These are phyloP conservation scores for Drosophila tani DNA, from an alignment of 1,140 invertebrate species.

Conservation along the genomic window DNA sequence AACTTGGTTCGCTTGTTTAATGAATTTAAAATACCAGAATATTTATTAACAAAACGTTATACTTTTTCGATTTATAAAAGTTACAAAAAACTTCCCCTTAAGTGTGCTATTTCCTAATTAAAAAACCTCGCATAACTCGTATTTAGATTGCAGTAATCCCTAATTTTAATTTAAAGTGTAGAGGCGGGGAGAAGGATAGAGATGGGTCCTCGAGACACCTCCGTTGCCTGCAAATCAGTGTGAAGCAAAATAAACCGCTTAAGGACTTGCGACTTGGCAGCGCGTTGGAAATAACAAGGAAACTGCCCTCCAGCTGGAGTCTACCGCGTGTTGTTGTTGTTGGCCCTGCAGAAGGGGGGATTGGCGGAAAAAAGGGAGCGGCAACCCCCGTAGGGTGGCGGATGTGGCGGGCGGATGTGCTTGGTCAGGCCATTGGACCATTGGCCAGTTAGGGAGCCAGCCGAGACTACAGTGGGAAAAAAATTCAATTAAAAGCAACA, in stretches of 20 bases:
- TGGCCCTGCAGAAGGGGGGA: neutral
- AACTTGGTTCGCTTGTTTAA: too few relatives aligned
- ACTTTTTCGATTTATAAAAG: neutral
- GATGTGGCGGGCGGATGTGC: constrained; percentile 74
- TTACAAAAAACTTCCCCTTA: neutral
- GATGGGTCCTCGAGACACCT: constrained; percentile 49
- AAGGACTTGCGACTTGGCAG: constrained; percentile 78
- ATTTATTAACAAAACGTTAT: too few relatives aligned
- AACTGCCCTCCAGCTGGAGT: constrained; percentile 64
- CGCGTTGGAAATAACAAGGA: constrained; percentile 79
- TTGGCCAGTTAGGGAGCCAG: constrained; percentile 47
- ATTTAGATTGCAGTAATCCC: constrained; percentile 34
- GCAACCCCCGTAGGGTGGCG: constrained; percentile 14
- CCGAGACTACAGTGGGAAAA: constrained; percentile 58
- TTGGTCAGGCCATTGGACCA: constrained; percentile 70
- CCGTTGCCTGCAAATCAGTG: constrained; percentile 73
- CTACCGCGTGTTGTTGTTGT: constrained; percentile 24
- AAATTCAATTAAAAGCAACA: constrained; percentile 85
- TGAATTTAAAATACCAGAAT: too few relatives aligned
- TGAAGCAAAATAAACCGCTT: constrained; percentile 80
- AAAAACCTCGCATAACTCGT: constrained; percentile 19
- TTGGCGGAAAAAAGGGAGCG: neutral
- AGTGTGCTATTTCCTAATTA: neutral
- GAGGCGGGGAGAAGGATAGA: neutral
- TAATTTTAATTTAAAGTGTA: constrained; percentile 49